Conservation (phyloP, 2,797 vertebrate species). For the Sebastes nivosus region DNA sequence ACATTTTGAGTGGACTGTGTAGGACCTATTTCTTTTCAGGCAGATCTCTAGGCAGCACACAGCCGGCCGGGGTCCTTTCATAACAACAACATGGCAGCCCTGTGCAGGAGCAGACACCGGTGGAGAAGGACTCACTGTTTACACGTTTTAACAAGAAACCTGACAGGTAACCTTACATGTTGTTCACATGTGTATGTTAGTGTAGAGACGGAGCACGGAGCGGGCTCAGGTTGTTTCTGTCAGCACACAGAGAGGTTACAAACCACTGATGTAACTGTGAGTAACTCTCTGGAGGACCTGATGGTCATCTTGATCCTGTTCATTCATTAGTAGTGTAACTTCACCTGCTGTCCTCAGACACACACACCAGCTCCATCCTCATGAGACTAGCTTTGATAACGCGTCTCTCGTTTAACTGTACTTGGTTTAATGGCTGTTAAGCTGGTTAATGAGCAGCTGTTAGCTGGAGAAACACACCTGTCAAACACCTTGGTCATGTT, state of each 20-base stretch:
- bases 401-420: neutral
- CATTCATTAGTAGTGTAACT: neutral
- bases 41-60: constrained; percentile 43
- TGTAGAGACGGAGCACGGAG: neutral
- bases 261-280: neutral
- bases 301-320: too few species aligned
- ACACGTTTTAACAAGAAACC: constrained; percentile 54
- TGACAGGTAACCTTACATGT: constrained; percentile 67
- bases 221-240: neutral
- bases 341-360: neutral
- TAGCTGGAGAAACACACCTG: too few species aligned
- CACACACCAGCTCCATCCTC: neutral
- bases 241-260: neutral
- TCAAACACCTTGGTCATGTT: too few species aligned
- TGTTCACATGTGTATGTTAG: accelerated
- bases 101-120: constrained; percentile 70
- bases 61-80: constrained; percentile 64
- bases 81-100: constrained; percentile 80
- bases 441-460: neutral
- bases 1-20: neutral
- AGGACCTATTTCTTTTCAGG: constrained; percentile 56
- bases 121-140: constrained; percentile 63
- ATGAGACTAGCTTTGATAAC: neutral
- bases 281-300: neutral
- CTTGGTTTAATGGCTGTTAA: neutral